phyloP scores from a whole-genome alignment of 2,888 invertebrate genomes.

The Athalia circularis region DNA sequence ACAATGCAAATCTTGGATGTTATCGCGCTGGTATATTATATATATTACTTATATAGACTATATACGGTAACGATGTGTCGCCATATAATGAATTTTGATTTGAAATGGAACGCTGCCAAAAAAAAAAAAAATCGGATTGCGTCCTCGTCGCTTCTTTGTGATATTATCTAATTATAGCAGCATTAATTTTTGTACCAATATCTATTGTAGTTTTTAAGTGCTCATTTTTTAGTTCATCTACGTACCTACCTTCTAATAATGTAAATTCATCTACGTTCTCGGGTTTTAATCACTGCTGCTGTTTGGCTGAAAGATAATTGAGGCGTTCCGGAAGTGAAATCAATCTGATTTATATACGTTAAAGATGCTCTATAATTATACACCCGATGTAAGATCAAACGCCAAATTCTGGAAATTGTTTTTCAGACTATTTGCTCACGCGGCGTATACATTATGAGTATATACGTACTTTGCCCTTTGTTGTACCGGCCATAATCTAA shows the following conservation, averaged over 20 bases:
- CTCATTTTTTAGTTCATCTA: slow-evolving; percentile 56
- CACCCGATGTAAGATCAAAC: slow-evolving; percentile 3
- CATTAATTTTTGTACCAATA: slow-evolving; percentile 73
- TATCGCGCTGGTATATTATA: slow-evolving; percentile 23
- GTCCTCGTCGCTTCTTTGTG: slow-evolving; percentile 64
- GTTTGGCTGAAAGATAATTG: background rate
- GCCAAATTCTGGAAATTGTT: background rate
- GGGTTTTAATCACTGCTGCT: slow-evolving; percentile 6
- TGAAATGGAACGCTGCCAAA: slow-evolving; percentile 36
- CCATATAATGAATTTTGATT: slow-evolving; percentile 17
- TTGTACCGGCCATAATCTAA: background rate
- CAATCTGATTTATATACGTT: slow-evolving; percentile 11
- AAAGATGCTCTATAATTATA: background rate
- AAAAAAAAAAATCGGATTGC: slow-evolving; percentile 45
- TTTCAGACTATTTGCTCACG: slow-evolving; percentile 7
- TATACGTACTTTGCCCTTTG: background rate
- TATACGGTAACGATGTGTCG: slow-evolving; percentile 2
- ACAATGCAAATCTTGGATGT: slow-evolving; percentile 24
- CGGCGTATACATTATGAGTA: background rate
- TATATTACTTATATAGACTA: background rate
- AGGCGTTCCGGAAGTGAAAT: slow-evolving; percentile 35
- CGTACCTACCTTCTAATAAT: slow-evolving; percentile 6
- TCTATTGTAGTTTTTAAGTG: slow-evolving; percentile 71
- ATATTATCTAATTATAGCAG: slow-evolving; percentile 66
- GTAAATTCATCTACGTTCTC: slow-evolving; percentile 28